Conservation (phyloP, 2,888 invertebrate genomes). For the Horisme vitalbata region DNA sequence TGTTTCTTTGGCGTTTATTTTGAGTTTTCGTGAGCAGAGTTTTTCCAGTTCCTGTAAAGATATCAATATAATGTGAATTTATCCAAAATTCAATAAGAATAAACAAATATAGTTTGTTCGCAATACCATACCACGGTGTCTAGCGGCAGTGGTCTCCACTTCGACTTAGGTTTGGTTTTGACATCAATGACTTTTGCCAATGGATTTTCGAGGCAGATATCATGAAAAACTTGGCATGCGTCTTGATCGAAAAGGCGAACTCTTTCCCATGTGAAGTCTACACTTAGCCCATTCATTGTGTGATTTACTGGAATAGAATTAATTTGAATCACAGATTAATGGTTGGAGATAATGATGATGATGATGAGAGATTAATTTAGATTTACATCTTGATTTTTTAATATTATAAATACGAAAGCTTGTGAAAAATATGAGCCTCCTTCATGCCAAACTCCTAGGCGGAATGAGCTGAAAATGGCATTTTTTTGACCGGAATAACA, state of each 20-base stretch:
- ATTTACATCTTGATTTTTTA: too few relatives aligned
- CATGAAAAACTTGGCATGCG: slow-evolving; percentile 90
- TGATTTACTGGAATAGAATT: slow-evolving; percentile 88
- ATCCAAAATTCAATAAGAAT: too few relatives aligned
- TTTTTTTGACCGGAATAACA: too few relatives aligned
- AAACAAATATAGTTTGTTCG: too few relatives aligned
- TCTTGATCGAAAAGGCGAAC: slow-evolving; percentile 93
- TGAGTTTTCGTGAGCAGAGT: slow-evolving; percentile 93
- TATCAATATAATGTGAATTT: too few relatives aligned
- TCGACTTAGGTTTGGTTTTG: slow-evolving; percentile 94
- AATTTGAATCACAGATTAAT: too few relatives aligned
- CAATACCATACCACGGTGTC: slow-evolving; percentile 95
- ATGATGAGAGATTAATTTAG: too few relatives aligned
- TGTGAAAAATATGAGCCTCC: too few relatives aligned
- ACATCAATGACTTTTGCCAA: slow-evolving; percentile 89
- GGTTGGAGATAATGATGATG: too few relatives aligned
- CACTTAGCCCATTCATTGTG: slow-evolving; percentile 87
- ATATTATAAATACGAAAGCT: too few relatives aligned
- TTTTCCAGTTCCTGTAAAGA: slow-evolving; percentile 95
- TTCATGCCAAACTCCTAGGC: too few relatives aligned
- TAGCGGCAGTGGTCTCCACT: slow-evolving; percentile 97
- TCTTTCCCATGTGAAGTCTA: slow-evolving; percentile 95
- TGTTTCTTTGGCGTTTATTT: slow-evolving; percentile 96
- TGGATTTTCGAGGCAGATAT: slow-evolving; percentile 90
- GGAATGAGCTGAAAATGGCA: too few relatives aligned